Evolutionary conservation across 2,888 invertebrate species (phyloP).

Genomic region (Nomada goodeniana): DNA sequence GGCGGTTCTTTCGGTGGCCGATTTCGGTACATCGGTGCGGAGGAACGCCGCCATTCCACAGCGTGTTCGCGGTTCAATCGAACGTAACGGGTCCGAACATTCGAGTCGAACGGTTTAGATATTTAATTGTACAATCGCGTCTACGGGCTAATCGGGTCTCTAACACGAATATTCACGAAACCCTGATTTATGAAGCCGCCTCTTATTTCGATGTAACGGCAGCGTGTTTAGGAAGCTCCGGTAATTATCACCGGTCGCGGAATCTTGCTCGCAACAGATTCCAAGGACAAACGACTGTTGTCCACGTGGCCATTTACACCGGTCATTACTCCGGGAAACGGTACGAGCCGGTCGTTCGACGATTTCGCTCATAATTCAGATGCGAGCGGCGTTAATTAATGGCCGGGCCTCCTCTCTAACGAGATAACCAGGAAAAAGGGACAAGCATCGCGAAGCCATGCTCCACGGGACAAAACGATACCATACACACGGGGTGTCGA

Average conservation of each 20-base stretch:
- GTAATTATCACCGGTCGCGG: not conserved
- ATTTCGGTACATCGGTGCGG: not conserved
- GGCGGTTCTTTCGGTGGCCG: conserved; percentile 23
- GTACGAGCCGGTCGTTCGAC: conserved; percentile 22
- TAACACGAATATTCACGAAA: no score
- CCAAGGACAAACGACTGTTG: conserved; percentile 15
- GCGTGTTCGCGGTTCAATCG: no score
- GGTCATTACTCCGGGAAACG: conserved; percentile 34
- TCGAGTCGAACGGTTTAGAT: no score
- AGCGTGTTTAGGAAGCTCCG: no score
- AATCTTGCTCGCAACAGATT: not conserved
- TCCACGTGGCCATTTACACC: conserved; percentile 23
- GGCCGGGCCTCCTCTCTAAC: conserved; percentile 40
- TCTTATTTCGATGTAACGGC: not conserved
- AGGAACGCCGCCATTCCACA: not conserved
- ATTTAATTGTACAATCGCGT: no score
- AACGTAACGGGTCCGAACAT: no score
- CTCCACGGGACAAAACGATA: conserved; percentile 21
- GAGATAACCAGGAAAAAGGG: conserved; percentile 47
- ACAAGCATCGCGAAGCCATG: conserved; percentile 31
- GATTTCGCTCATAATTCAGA: conserved; percentile 33
- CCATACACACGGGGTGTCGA: conserved; percentile 52
- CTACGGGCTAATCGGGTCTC: no score
- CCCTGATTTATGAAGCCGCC: not conserved
- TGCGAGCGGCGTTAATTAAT: conserved; percentile 60